These are phyloP conservation scores for Apodemus speciosus DNA, from an alignment of 2,113 vertebrate genomes.

Conservation along the genomic window DNA sequence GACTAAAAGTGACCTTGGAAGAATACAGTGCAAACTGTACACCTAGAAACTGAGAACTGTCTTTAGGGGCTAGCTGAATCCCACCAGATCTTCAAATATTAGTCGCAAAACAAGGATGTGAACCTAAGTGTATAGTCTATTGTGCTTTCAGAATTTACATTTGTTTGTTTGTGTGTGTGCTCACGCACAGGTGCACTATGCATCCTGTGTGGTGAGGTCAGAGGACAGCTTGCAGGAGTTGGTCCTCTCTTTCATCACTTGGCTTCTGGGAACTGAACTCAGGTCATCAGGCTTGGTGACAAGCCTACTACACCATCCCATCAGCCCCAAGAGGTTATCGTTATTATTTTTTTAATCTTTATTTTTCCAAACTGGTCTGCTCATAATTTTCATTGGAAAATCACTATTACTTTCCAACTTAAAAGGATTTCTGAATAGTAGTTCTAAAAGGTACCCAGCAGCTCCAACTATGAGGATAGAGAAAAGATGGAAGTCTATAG, in stretches of 20 bases:
- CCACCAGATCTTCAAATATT: background rate
- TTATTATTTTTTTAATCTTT: background rate
- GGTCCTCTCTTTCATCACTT: background rate
- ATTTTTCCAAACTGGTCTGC: background rate
- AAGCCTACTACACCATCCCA: too few species aligned
- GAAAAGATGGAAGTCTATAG: constrained; percentile 11
- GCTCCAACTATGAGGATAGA: background rate
- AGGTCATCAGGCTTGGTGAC: background rate
- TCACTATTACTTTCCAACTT: constrained; percentile 34
- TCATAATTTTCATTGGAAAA: constrained; percentile 27
- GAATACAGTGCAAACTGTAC: constrained; percentile 37
- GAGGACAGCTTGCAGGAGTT: background rate
- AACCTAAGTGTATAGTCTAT: background rate
- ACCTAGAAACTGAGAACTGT: constrained; percentile 1
- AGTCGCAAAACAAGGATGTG: constrained; percentile 20
- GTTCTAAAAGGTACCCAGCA: background rate
- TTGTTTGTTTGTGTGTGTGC: background rate
- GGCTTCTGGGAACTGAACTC: background rate
- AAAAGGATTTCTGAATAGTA: constrained; percentile 46
- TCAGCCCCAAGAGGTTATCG: too few species aligned
- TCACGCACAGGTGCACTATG: background rate
- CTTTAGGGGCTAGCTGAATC: background rate
- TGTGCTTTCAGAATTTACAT: background rate
- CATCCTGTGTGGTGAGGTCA: background rate
- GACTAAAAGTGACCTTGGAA: constrained; percentile 33